Percentiles rank a stretch among this genome's conserved stretches.
These are phyloP conservation scores for Chironomus riparius DNA, from an alignment of 2,888 invertebrate species.

Conservation along the genomic window DNA sequence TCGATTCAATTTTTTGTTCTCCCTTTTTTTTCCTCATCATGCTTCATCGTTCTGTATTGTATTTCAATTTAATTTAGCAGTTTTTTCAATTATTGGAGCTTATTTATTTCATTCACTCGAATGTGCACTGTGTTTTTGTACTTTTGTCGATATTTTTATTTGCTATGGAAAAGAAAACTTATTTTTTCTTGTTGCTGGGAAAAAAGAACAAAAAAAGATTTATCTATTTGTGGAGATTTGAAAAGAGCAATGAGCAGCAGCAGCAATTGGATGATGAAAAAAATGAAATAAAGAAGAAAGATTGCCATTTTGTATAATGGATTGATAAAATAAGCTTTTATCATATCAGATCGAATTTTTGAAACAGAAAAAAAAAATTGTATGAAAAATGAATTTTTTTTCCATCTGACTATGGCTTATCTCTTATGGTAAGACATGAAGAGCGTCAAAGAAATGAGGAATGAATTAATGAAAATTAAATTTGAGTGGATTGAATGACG, in stretches of 20 bases:
- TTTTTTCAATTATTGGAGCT: conserved; percentile 14
- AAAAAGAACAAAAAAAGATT: too few relatives aligned
- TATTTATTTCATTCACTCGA: conserved; percentile 5
- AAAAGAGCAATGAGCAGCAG: background rate
- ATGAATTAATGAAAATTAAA: too few relatives aligned
- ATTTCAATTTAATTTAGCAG: conserved; percentile 19
- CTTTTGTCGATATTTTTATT: background rate
- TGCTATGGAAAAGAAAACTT: background rate
- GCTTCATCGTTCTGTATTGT: conserved; percentile 6
- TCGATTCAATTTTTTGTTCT: background rate
- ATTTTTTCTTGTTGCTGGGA: too few relatives aligned
- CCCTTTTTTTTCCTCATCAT: background rate
- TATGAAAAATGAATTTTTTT: too few relatives aligned
- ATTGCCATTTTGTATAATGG: background rate
- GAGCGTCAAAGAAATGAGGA: too few relatives aligned
- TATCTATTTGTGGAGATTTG: background rate
- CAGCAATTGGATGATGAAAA: background rate
- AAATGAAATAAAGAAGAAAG: background rate
- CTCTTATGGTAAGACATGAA: too few relatives aligned
- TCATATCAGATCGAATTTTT: background rate
- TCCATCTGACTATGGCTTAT: too few relatives aligned
- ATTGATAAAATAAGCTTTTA: background rate
- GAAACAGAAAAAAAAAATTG: too few relatives aligned
- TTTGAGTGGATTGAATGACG: too few relatives aligned
- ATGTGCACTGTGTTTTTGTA: background rate